A percentile compares a stretch with the other conserved stretches of the same genome.
These are phyloP conservation scores for Sebastolobus alascanus DNA, from an alignment of 2,797 vertebrate species.

Conservation along the genomic window DNA sequence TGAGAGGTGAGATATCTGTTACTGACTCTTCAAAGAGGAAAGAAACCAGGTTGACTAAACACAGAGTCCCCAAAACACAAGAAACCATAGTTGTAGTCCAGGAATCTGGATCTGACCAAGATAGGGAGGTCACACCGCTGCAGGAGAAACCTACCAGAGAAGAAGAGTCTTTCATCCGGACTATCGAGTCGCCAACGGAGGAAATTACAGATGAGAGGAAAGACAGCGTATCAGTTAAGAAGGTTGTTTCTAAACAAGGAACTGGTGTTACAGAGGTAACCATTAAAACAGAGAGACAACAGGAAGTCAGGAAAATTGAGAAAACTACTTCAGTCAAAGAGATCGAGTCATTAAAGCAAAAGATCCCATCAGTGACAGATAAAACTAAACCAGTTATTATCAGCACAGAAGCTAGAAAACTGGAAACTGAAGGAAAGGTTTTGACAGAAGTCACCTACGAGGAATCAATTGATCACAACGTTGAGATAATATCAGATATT, in stretches of 20 bases:
- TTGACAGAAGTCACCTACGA: constrained; percentile 6
- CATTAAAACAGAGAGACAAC: constrained; percentile 20
- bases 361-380: background rate
- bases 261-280: background rate
- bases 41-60: constrained; percentile 29
- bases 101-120: constrained; percentile 8
- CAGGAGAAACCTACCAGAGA: background rate
- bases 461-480: background rate
- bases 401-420: constrained; percentile 25
- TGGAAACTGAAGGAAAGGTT: background rate
- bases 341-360: background rate
- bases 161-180: constrained; percentile 5
- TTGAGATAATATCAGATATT: background rate
- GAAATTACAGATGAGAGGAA: constrained; percentile 42
- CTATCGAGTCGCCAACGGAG: background rate
- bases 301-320: constrained; percentile 8
- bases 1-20: constrained; percentile 63
- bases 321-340: constrained; percentile 18
- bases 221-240: constrained; percentile 2
- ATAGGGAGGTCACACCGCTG: background rate
- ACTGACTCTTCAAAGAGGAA: constrained; percentile 55
- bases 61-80: constrained; percentile 1
- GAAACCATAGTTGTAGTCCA: constrained; percentile 8
- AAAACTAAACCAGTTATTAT: constrained; percentile 16
- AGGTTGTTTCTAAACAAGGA: background rate